Evolutionary conservation across 2,888 invertebrate species (phyloP).

Genomic region (Himalopsyche kuldschensis): DNA sequence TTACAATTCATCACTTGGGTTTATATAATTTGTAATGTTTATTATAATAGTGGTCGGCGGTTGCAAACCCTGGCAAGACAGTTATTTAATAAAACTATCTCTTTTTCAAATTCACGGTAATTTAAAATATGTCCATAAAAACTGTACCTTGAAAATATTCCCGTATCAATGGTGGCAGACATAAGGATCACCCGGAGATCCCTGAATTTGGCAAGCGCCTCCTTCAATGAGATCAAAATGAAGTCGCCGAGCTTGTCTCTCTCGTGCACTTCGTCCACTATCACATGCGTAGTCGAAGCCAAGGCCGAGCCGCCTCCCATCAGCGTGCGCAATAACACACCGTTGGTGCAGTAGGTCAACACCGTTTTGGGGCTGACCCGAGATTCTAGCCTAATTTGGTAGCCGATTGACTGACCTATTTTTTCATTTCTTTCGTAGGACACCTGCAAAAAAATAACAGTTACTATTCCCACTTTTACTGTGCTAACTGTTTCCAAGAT

Average conservation of each 20-base stretch:
- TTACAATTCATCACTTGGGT: too few relatives aligned
- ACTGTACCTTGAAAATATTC: slow-evolving; percentile 68
- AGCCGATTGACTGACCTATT: slow-evolving; percentile 75
- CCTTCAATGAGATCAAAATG: slow-evolving; percentile 80
- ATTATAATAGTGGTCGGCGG: too few relatives aligned
- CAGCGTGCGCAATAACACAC: slow-evolving; percentile 83
- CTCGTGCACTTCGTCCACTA: slow-evolving; percentile 96
- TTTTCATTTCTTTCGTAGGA: slow-evolving; percentile 71
- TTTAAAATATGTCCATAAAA: too few relatives aligned
- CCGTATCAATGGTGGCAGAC: slow-evolving; percentile 91
- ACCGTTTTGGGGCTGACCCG: slow-evolving; percentile 78
- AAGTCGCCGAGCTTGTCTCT: slow-evolving; percentile 93
- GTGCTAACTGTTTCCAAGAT: too few relatives aligned
- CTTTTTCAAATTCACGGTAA: too few relatives aligned
- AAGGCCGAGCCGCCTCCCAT: slow-evolving; percentile 77
- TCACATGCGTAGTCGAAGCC: slow-evolving; percentile 77
- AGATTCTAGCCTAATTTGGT: slow-evolving; percentile 89
- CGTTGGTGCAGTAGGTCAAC: slow-evolving; percentile 90
- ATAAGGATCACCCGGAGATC: slow-evolving; percentile 84
- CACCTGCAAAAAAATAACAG: slow-evolving; percentile 46
- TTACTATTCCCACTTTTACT: neutral
- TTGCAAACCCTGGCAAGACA: too few relatives aligned
- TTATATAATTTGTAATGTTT: too few relatives aligned
- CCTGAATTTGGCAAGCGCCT: slow-evolving; percentile 69
- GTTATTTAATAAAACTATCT: too few relatives aligned